Base-by-base conservation (phyloP, 2,888 invertebrate genomes). In the Anticlea derivata region DNA sequence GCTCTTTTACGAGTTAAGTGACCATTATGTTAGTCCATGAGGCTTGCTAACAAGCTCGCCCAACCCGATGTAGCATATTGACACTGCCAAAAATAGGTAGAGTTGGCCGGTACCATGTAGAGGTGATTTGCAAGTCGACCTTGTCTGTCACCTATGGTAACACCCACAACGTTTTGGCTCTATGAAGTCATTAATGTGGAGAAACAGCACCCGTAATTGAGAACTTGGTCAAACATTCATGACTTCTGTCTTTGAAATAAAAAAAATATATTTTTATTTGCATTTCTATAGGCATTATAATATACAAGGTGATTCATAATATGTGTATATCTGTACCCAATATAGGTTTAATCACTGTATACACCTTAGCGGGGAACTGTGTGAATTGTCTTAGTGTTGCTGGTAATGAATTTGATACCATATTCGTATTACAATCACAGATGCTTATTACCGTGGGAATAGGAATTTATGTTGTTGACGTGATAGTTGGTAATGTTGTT, bases 61-160 rank as follows among this genome's bases (percentile, higher is more conserved):
- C 40, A 13, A 29, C 47, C 54, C 35, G 53, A 43, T 41, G 50
- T 46, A 43, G 31, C 38, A 33, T 52, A 47, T 61, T 58, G 55
- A 52, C 52, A 55, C 55, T 48, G 43, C 48, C 48, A 43, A 35
- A 56, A 48, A 58, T 56, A 58, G 54, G 17, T 53, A 34, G 27
- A 45, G 33, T n/a, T 48, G 22, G 1, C 11, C 7, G 7, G 6
- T 24, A 24, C 40, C 24, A 38, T 37, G 12, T 39, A 50, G 35
- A 53, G 46, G 24, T 40, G 48, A 55, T 55, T 53, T 51, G 34
- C 39, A 50, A 41, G 27, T 33, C 44, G 56, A 44, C 61, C 63
- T 63, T 56, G 55, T 41, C 35, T 27, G 10, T 12, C 39, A 39
- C 27, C 20, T 47, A 33, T 34, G 39, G 22, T 7, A 31, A 7